Percentiles rank a stretch among this genome's conserved stretches.
Evolutionary conservation across 2,888 invertebrate species (phyloP).

Genomic region (Sinotaia quadrata): DNA sequence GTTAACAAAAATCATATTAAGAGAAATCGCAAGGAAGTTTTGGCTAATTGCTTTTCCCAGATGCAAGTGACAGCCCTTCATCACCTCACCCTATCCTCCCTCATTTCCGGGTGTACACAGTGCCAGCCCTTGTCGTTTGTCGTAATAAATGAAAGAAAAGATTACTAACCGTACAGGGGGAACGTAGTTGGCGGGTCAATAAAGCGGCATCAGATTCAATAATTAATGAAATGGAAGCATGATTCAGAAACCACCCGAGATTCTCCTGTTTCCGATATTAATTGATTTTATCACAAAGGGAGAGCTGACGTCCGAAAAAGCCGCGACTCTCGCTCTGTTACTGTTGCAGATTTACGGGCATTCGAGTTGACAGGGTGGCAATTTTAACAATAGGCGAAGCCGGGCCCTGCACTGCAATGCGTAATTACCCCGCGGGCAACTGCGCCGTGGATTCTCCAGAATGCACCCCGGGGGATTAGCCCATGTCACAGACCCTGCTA

Average conservation of each 20-base stretch:
- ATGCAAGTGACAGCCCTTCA: too few relatives aligned
- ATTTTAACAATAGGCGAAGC: neutral
- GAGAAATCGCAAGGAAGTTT: too few relatives aligned
- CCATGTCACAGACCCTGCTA: constrained; percentile 20
- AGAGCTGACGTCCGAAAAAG: neutral
- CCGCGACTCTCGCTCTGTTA: neutral
- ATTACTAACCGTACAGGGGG: too few relatives aligned
- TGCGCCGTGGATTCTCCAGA: neutral
- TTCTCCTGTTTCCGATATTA: constrained; percentile 24
- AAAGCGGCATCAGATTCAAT: neutral
- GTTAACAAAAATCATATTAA: too few relatives aligned
- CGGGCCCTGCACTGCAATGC: neutral
- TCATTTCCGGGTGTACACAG: too few relatives aligned
- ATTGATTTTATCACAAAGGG: constrained; percentile 21
- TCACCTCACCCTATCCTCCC: too few relatives aligned
- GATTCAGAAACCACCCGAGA: constrained; percentile 4
- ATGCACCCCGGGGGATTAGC: neutral
- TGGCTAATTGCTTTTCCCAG: too few relatives aligned
- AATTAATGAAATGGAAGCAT: constrained; percentile 4
- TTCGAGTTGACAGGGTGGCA: constrained; percentile 6
- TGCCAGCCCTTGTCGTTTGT: too few relatives aligned
- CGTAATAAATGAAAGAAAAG: too few relatives aligned
- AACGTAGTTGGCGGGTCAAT: too few relatives aligned
- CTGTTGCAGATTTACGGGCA: constrained; percentile 8
- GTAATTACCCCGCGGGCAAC: neutral